Evolutionary conservation across 2,113 vertebrate species (phyloP).

Genomic region (Poecile atricapillus): DNA sequence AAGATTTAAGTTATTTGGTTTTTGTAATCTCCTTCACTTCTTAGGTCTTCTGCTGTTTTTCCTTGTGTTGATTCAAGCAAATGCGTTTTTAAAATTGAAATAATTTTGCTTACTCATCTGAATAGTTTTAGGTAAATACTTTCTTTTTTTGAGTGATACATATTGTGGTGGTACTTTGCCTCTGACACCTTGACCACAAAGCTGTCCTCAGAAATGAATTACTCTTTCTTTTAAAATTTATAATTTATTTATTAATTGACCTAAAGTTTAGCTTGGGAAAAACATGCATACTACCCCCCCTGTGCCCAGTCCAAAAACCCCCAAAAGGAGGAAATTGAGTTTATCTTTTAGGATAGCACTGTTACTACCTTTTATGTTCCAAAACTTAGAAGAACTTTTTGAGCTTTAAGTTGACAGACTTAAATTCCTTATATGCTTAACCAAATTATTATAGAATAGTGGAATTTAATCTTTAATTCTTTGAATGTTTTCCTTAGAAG

Average conservation of each 20-base stretch:
- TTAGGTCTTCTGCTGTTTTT: neutral
- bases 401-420: neutral
- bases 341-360: neutral
- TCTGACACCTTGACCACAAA: neutral
- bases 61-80: neutral
- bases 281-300: fast-evolving
- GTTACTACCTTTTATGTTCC: neutral
- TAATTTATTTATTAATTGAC: neutral
- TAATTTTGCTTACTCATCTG: neutral
- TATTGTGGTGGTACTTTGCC: neutral
- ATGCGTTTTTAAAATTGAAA: neutral
- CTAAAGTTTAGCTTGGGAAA: neutral
- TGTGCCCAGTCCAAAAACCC: neutral
- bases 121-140: neutral
- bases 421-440: neutral
- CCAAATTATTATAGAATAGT: neutral
- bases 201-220: neutral
- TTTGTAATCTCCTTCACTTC: neutral
- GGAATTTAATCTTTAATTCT: neutral
- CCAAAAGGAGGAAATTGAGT: neutral
- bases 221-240: neutral
- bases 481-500: neutral
- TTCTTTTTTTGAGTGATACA: neutral
- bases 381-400: neutral
- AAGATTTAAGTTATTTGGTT: neutral